Evolutionary conservation across 2,797 vertebrate species (phyloP).

Genomic region (Megalops cyprinoides): DNA sequence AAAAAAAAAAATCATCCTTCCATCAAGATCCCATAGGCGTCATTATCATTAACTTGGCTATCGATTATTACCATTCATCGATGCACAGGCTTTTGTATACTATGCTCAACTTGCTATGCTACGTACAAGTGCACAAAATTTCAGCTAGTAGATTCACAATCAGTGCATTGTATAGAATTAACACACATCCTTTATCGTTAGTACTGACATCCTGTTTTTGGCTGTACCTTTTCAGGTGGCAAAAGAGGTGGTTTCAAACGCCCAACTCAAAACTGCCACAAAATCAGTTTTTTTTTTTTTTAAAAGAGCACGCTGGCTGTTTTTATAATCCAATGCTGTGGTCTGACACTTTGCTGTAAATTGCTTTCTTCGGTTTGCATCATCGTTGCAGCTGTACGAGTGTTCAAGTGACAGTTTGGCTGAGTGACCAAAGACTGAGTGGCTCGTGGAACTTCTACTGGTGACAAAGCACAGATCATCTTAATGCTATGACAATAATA

Average conservation of each 20-base stretch:
- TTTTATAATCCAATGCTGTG: not conserved
- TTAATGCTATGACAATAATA: not conserved
- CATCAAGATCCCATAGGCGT: constrained; percentile 33
- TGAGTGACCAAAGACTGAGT: not conserved
- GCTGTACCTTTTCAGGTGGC: not conserved
- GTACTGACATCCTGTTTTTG: not conserved
- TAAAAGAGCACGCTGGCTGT: not conserved
- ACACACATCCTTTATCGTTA: not conserved
- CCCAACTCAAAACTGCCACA: not conserved
- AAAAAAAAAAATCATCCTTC: constrained; percentile 46
- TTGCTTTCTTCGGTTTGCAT: not conserved
- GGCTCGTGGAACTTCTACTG: constrained; percentile 5
- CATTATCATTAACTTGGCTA: constrained; percentile 44
- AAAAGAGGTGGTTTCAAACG: not conserved
- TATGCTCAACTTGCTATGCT: not conserved
- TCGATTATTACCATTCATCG: constrained; percentile 22
- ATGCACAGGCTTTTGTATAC: not conserved
- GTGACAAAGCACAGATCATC: not conserved
- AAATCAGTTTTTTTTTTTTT: not conserved
- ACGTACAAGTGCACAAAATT: constrained; percentile 24
- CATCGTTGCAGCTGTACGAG: not conserved
- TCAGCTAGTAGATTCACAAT: constrained; percentile 42
- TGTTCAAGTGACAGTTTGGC: not conserved
- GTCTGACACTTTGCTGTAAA: not conserved
- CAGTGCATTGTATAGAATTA: not conserved